A percentile compares a stretch with the other conserved stretches of the same genome.
Conservation (phyloP, 2,888 invertebrate species). For the Rhagium mordax region DNA sequence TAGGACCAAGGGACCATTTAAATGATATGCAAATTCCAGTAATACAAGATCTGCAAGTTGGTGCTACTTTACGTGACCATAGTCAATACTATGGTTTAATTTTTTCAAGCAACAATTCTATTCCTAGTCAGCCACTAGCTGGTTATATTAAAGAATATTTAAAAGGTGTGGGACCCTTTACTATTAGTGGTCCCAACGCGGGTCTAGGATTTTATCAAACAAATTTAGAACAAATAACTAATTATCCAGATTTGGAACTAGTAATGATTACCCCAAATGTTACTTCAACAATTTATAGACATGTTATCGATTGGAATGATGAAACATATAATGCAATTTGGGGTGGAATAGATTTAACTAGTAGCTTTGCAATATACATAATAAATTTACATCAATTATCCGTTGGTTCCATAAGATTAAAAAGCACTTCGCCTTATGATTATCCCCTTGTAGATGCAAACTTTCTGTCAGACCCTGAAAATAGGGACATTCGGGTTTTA, state of each 20-base stretch:
- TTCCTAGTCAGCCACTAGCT: conserved; percentile 25
- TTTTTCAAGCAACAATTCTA: conserved; percentile 47
- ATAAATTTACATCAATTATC: conserved; percentile 45
- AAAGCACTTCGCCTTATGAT: conserved; percentile 45
- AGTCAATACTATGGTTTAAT: conserved; percentile 39
- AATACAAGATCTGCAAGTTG: conserved; percentile 48
- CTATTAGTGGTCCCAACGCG: conserved; percentile 46
- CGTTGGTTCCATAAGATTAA: conserved; percentile 44
- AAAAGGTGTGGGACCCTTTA: conserved; percentile 47
- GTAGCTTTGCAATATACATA: conserved; percentile 54
- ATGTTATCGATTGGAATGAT: conserved; percentile 20
- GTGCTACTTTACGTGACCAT: conserved; percentile 49
- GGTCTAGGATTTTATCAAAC: conserved; percentile 51
- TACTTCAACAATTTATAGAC: conserved; percentile 33
- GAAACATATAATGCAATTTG: conserved; percentile 64
- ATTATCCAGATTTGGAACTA: conserved; percentile 53
- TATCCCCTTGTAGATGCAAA: conserved; percentile 77
- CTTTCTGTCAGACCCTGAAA: conserved; percentile 74
- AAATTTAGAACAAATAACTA: conserved; percentile 11
- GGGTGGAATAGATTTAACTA: conserved; percentile 58
- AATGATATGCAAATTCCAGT: conserved; percentile 50
- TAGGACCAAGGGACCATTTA: conserved; percentile 77
- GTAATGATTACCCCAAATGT: conserved; percentile 70
- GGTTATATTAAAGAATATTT: conserved; percentile 48
- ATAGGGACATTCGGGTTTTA: conserved; percentile 70